Evolutionary conservation across 2,797 vertebrate species (phyloP), one percentile per base, ranked within the genome.

Genomic region (Arctocebus calabarensis): DNA sequence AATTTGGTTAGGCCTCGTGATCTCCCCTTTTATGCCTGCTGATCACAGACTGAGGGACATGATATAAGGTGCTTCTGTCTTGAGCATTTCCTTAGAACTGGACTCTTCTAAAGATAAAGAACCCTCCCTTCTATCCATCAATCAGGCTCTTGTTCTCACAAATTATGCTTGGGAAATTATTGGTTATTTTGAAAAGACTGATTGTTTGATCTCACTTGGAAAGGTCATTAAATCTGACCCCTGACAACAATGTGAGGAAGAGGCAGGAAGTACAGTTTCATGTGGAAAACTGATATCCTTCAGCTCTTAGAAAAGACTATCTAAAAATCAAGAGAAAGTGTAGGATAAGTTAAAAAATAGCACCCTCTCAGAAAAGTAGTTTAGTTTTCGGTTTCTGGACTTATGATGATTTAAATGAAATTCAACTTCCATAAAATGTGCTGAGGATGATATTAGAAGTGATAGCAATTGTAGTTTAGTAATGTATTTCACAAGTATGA

Each of bases 261-360:
- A 94, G 7, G 34, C 29, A 84, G 13, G 13, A 91, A 29, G 27
- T 71, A 37, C 7, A 45, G 16, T 7, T 62, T 94, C 29, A 14
- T 70, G 57, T 74, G 37, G 12, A 59, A 91, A 77, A 85, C 0
- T n/a, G 10, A 29, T 84, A 1, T 55, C 22, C 88, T 71, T 85
- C 82, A 34, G 20, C 43, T 89, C 23, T 86, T 81, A 16, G 43
- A 27, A 90, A 92, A 78, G 5, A 37, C 43, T 62, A 4, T 52
- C 77, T 77, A 81, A 75, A 92, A 91, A 64, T 94, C 34, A 17
- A 91, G 37, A 91, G 74, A 81, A 70, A 79, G 19, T 19, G 5
- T 25, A 81, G 45, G 29, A 90, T 94, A 62, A 84, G 88, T 85
- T 77, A 40, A 92, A 92, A 94, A 95, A 83, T 37, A 74, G 9